Percentiles rank a stretch among this genome's conserved stretches.
These are phyloP conservation scores for Labeo calbasu DNA, from an alignment of 2,797 vertebrate genomes.

Conservation along the genomic window DNA sequence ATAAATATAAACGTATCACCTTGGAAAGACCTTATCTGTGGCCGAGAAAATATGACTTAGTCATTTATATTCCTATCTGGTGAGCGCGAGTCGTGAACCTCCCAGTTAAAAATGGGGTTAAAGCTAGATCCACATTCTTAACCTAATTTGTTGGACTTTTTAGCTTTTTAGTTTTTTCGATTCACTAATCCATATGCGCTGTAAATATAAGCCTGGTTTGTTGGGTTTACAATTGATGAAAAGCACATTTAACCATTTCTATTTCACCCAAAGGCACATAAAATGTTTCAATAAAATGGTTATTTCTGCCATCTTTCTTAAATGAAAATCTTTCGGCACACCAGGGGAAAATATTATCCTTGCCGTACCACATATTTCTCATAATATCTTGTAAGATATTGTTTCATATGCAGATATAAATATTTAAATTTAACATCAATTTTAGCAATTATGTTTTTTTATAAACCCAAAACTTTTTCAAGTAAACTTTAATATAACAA, in stretches of 20 bases:
- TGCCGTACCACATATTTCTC: neutral
- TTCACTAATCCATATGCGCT: neutral
- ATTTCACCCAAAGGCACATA: conserved; percentile 8
- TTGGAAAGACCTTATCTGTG: conserved; percentile 13
- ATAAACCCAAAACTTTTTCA: neutral
- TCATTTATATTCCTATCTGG: neutral
- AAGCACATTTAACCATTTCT: conserved; percentile 11
- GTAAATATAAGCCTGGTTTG: neutral
- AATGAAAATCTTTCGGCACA: neutral
- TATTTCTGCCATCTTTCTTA: neutral
- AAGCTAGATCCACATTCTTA: conserved; percentile 31
- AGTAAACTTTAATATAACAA: neutral
- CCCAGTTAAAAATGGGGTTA: conserved; percentile 5
- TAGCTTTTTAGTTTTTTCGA: neutral
- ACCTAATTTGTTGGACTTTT: conserved; percentile 2
- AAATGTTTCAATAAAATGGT: conserved; percentile 11
- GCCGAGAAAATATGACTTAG: neutral
- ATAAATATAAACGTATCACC: neutral
- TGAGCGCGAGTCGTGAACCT: neutral
- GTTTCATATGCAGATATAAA: neutral
- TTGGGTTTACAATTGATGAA: neutral
- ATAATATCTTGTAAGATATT: neutral
- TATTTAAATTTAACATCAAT: neutral
- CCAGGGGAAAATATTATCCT: neutral
- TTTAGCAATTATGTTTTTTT: no score